Evolutionary conservation across 2,888 invertebrate genomes (phyloP).

Genomic region (Drosophila pegasa): DNA sequence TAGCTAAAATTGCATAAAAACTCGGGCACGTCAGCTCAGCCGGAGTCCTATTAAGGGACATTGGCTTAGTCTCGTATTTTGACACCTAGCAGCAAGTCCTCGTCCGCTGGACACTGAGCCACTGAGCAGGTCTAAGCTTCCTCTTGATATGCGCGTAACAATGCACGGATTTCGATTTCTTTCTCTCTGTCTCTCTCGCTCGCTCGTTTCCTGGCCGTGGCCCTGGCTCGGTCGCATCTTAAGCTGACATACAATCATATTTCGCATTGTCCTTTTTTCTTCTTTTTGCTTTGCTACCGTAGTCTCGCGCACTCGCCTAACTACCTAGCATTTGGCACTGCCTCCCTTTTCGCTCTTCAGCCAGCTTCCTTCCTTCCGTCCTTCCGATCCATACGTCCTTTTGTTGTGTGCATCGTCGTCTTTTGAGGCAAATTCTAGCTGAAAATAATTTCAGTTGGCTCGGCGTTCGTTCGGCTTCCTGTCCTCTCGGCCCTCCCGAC

Average conservation of each 20-base stretch:
- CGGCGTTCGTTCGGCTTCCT: slow-evolving; percentile 35
- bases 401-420: slow-evolving; percentile 30
- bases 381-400: not conserved
- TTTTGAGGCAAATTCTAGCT: slow-evolving; percentile 67
- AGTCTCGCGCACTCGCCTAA: slow-evolving; percentile 1
- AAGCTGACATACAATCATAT: slow-evolving; percentile 79
- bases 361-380: slow-evolving; percentile 30
- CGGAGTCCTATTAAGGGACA: slow-evolving; percentile 79
- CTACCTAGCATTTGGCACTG: slow-evolving; percentile 18
- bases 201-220: slow-evolving; percentile 69
- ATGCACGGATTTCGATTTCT: slow-evolving; percentile 49
- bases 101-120: slow-evolving; percentile 2
- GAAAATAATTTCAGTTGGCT: slow-evolving; percentile 20
- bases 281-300: slow-evolving; percentile 17
- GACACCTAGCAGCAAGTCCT: slow-evolving; percentile 72
- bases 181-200: slow-evolving; percentile 21
- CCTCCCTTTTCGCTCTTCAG: slow-evolving; percentile 5
- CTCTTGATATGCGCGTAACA: slow-evolving; percentile 79
- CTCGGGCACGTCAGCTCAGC: slow-evolving; percentile 21
- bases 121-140: slow-evolving; percentile 63
- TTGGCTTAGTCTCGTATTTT: slow-evolving; percentile 83
- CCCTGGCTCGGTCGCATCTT: slow-evolving; percentile 57
- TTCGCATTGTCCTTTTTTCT: slow-evolving; percentile 64
- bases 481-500: slow-evolving; percentile 20
- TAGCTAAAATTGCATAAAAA: slow-evolving; percentile 76